Conservation (phyloP, 1,140 invertebrate species). For the Drosophila santomea region DNA sequence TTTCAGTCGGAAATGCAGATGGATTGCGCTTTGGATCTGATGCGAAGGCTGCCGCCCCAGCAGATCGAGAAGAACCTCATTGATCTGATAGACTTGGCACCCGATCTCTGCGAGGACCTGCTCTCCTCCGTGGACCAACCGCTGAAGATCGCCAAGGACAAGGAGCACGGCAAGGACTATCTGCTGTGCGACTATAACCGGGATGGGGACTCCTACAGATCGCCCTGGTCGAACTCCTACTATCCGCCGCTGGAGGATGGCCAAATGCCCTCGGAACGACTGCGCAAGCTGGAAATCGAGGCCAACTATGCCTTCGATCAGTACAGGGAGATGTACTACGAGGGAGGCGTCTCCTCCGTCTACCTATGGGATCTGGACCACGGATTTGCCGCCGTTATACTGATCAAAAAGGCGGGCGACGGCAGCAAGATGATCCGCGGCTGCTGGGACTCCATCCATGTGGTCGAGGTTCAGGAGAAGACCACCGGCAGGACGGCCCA, state of each 20-base stretch:
- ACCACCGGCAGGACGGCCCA: conserved; percentile 96
- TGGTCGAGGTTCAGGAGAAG: conserved; percentile 99
- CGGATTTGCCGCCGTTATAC: conserved; percentile 99
- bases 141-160: conserved; percentile 98
- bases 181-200: conserved; percentile 99
- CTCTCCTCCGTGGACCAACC: conserved; percentile 99
- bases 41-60: conserved; percentile 99
- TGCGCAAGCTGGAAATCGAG: conserved; percentile 98
- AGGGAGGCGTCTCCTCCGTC: conserved; percentile 99
- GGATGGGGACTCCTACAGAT: conserved; percentile 99
- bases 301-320: conserved; percentile 99
- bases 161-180: conserved; percentile 97
- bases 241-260: conserved; percentile 99
- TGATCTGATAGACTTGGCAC: conserved; percentile 98
- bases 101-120: conserved; percentile 97
- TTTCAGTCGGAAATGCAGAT: conserved; percentile 97
- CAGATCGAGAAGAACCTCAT: conserved; percentile 99
- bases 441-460: conserved; percentile 99
- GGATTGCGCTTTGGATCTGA: conserved; percentile 99
- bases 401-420: conserved; percentile 99
- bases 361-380: conserved; percentile 99
- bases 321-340: conserved; percentile 99
- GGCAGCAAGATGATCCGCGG: conserved; percentile 98
- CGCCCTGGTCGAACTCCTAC: conserved; percentile 99
- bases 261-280: conserved; percentile 97